phyloP scores from a whole-genome alignment of 30 jellyfish, hydroid and myxozoan species.

The Pelagia noctiluca region DNA sequence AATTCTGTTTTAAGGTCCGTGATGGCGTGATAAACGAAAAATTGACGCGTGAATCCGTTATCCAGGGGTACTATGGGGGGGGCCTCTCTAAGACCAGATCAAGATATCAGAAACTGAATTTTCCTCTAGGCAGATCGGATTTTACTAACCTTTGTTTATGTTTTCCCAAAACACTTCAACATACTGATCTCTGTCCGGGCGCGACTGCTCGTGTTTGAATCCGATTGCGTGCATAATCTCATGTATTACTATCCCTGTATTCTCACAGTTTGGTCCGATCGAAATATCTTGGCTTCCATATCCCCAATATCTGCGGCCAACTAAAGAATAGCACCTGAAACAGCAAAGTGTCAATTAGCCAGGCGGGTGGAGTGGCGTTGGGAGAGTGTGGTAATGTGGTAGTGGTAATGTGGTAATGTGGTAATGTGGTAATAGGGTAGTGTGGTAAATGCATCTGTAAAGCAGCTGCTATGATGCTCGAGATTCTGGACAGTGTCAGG shows the following conservation, averaged over 20 bases:
- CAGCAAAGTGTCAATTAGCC: too few relatives aligned
- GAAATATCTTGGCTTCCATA: conserved; percentile 17
- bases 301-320: conserved; percentile 24
- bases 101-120: too few relatives aligned
- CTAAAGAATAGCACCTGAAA: conserved; percentile 51
- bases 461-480: too few relatives aligned
- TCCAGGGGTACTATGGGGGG: not conserved
- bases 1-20: not conserved
- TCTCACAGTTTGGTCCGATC: conserved; percentile 30
- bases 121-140: too few relatives aligned
- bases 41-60: not conserved
- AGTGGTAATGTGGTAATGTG: too few relatives aligned
- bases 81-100: too few relatives aligned
- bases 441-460: not conserved
- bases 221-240: conserved; percentile 65
- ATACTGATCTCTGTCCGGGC: conserved; percentile 48
- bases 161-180: conserved; percentile 57
- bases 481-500: too few relatives aligned
- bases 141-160: conserved; percentile 40
- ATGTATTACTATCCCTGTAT: conserved; percentile 37
- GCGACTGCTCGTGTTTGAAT: conserved; percentile 60
- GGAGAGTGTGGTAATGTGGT: too few relatives aligned
- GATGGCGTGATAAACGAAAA: not conserved
- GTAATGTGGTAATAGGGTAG: too few relatives aligned
- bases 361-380: too few relatives aligned